These are phyloP conservation scores for Boleophthalmus pectinirostris DNA, from an alignment of 2,113 vertebrate species.

Conservation along the genomic window DNA sequence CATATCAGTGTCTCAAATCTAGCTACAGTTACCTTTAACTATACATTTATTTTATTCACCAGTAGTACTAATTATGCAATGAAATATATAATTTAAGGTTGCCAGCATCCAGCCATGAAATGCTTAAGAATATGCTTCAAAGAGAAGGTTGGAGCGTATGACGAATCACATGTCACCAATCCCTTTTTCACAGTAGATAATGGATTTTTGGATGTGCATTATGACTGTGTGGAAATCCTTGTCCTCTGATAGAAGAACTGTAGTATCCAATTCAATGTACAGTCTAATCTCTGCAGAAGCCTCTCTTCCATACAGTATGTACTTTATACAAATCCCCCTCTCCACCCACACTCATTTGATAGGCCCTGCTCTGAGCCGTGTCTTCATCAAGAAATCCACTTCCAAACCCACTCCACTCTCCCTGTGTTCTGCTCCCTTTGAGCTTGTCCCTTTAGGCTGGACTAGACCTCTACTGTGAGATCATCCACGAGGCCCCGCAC, in stretches of 20 bases:
- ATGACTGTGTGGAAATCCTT: conserved; percentile 16
- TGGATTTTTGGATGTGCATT: conserved; percentile 8
- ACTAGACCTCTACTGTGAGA: conserved; percentile 27
- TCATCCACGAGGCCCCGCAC: conserved; percentile 9
- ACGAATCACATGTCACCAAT: conserved; percentile 4
- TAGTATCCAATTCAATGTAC: conserved; percentile 2
- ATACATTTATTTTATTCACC: neutral
- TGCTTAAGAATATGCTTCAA: neutral
- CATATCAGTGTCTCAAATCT: neutral
- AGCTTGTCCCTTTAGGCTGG: conserved; percentile 1
- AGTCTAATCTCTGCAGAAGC: conserved; percentile 12
- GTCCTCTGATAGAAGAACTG: conserved; percentile 7
- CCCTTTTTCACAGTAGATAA: neutral
- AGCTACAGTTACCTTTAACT: neutral
- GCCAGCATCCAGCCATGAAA: neutral
- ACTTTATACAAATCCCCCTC: neutral
- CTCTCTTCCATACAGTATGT: conserved; percentile 1
- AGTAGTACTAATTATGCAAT: neutral
- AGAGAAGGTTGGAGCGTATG: neutral
- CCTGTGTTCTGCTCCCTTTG: neutral
- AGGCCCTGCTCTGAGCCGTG: neutral
- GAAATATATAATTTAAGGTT: too few species aligned
- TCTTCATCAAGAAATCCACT: conserved; percentile 35
- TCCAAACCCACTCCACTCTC: conserved; percentile 26
- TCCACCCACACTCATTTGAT: conserved; percentile 1